Conservation (phyloP, 2,888 invertebrate genomes). For the Macrophya annulata region DNA sequence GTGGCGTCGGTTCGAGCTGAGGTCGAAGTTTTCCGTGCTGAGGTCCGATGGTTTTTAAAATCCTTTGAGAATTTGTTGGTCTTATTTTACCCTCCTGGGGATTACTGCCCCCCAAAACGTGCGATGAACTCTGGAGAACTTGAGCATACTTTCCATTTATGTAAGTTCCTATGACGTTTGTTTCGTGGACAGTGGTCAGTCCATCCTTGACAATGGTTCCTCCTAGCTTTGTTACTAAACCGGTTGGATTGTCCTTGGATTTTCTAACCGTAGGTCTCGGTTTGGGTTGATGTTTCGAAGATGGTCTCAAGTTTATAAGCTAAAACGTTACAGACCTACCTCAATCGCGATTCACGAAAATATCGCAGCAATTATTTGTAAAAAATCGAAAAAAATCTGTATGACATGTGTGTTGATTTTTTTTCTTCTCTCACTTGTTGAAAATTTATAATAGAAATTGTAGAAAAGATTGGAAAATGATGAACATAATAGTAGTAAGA, state of each 20-base stretch:
- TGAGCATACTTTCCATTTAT: slow-evolving; percentile 95
- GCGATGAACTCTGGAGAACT: slow-evolving; percentile 90
- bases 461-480: not conserved
- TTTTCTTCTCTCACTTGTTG: not conserved
- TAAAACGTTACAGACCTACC: slow-evolving; percentile 63
- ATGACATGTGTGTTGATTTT: not conserved
- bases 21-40: slow-evolving; percentile 78
- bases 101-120: slow-evolving; percentile 79
- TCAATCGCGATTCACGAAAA: slow-evolving; percentile 43
- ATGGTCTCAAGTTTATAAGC: slow-evolving; percentile 88
- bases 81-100: slow-evolving; percentile 84
- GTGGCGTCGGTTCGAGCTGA: slow-evolving; percentile 85
- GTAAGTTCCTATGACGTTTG: slow-evolving; percentile 94
- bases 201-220: slow-evolving; percentile 93
- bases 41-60: slow-evolving; percentile 90
- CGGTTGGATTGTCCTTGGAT: slow-evolving; percentile 87
- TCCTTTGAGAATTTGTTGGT: slow-evolving; percentile 85
- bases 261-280: slow-evolving; percentile 80
- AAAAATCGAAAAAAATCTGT: not conserved
- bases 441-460: not conserved
- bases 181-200: slow-evolving; percentile 91
- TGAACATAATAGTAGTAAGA: not conserved
- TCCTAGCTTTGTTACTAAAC: slow-evolving; percentile 91
- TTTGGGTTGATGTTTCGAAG: slow-evolving; percentile 82
- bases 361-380: not conserved